These are phyloP conservation scores for Drosophila stalkeri DNA, from an alignment of 2,888 invertebrate genomes.

Conservation along the genomic window DNA sequence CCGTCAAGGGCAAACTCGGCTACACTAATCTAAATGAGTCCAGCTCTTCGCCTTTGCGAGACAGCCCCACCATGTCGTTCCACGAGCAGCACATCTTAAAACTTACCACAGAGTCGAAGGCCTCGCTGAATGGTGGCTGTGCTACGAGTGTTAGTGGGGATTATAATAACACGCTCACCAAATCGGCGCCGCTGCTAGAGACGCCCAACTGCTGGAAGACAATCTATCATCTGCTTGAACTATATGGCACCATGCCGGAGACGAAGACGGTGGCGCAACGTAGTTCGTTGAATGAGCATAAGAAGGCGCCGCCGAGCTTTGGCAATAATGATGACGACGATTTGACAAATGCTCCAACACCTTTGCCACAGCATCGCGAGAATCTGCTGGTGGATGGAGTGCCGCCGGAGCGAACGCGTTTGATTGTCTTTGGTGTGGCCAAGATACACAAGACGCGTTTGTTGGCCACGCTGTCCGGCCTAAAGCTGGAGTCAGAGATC, in stretches of 20 bases:
- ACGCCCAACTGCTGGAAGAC: slow-evolving; percentile 96
- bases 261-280: slow-evolving; percentile 93
- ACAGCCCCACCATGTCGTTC: slow-evolving; percentile 87
- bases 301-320: slow-evolving; percentile 84
- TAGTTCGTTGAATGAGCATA: slow-evolving; percentile 79
- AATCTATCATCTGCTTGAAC: slow-evolving; percentile 94
- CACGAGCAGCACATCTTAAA: slow-evolving; percentile 83
- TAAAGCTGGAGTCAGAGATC: slow-evolving; percentile 97
- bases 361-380: slow-evolving; percentile 82
- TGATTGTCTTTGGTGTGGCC: slow-evolving; percentile 94
- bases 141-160: slow-evolving; percentile 83
- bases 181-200: slow-evolving; percentile 77
- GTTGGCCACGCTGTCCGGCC: slow-evolving; percentile 95
- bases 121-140: slow-evolving; percentile 84
- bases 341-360: slow-evolving; percentile 85
- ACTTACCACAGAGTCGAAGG: slow-evolving; percentile 83
- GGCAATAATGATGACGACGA: slow-evolving; percentile 85
- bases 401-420: slow-evolving; percentile 89
- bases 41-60: slow-evolving; percentile 89
- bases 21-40: slow-evolving; percentile 93
- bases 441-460: slow-evolving; percentile 94
- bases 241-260: slow-evolving; percentile 97
- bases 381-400: slow-evolving; percentile 77
- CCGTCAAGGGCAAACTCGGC: slow-evolving; percentile 90
- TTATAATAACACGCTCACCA: slow-evolving; percentile 81